Conservation (phyloP, 2,113 vertebrate species). For the Entomyzon cyanotis region DNA sequence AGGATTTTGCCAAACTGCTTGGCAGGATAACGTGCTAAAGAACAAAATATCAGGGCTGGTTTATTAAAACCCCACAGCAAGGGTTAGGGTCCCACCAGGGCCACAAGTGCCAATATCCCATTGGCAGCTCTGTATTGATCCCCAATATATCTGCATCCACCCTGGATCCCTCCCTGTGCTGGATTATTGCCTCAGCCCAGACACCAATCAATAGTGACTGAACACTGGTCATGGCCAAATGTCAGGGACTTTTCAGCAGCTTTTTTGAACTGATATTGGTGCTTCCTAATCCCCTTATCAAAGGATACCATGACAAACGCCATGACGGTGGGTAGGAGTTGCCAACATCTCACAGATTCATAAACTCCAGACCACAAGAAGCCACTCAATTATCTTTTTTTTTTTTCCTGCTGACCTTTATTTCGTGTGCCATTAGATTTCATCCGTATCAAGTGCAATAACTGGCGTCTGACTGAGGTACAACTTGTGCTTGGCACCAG, state of each 20-base stretch:
- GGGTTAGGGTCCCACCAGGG: neutral
- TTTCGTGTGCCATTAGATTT: slow-evolving; percentile 44
- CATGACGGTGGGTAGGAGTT: neutral
- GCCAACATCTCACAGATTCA: neutral
- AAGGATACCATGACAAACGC: slow-evolving; percentile 37
- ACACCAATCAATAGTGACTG: neutral
- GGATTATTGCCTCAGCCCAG: neutral
- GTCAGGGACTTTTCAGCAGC: slow-evolving; percentile 7
- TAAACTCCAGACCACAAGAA: neutral
- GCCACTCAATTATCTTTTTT: slow-evolving; percentile 9
- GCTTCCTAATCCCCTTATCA: slow-evolving; percentile 40
- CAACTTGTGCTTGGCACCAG: slow-evolving; percentile 19
- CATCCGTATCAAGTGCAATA: slow-evolving; percentile 1
- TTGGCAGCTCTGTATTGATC: neutral
- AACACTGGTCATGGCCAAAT: slow-evolving; percentile 16
- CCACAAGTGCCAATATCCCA: neutral
- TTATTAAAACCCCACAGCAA: neutral
- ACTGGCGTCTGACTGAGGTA: neutral
- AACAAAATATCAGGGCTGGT: neutral
- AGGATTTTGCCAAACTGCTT: neutral
- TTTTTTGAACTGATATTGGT: slow-evolving; percentile 52
- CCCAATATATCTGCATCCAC: neutral
- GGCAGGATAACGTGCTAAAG: neutral
- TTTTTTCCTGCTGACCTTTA: slow-evolving; percentile 55
- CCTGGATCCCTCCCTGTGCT: neutral